A percentile compares a stretch with the other conserved stretches of the same genome.
phyloP scores from a whole-genome alignment of 2,888 invertebrate species.

The Cephus pulcher region DNA sequence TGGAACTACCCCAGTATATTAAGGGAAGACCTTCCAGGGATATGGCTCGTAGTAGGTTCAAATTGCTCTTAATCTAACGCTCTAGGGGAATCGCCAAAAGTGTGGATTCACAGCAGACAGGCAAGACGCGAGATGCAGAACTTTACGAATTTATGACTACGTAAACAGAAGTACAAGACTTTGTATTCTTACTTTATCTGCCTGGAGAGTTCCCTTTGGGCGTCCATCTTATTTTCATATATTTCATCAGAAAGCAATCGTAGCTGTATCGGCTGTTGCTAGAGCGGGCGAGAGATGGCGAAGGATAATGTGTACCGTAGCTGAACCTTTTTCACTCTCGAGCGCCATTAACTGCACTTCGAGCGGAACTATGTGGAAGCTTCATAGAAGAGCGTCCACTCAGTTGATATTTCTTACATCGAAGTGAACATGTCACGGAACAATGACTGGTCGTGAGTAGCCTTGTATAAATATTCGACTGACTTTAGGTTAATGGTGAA shows the following conservation, averaged over 20 bases:
- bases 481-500: neutral
- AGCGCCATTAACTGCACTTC: neutral
- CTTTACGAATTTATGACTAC: constrained; percentile 10
- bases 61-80: neutral
- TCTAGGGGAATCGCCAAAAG: neutral
- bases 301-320: neutral
- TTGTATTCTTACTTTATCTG: neutral
- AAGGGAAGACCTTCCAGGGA: neutral
- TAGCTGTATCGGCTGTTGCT: neutral
- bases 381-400: neutral
- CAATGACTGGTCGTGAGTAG: neutral
- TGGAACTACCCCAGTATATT: neutral
- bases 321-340: neutral
- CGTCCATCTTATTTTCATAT: neutral
- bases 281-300: neutral
- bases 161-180: neutral
- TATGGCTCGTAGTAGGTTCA: neutral
- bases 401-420: neutral
- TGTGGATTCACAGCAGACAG: constrained; percentile 2
- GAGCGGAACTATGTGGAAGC: neutral
- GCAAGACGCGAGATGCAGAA: constrained; percentile 17
- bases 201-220: neutral
- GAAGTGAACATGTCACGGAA: neutral
- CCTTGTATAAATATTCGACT: neutral
- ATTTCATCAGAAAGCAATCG: neutral